Evolutionary conservation across 2,797 vertebrate species (phyloP).

Genomic region (Podarcis lilfordi): DNA sequence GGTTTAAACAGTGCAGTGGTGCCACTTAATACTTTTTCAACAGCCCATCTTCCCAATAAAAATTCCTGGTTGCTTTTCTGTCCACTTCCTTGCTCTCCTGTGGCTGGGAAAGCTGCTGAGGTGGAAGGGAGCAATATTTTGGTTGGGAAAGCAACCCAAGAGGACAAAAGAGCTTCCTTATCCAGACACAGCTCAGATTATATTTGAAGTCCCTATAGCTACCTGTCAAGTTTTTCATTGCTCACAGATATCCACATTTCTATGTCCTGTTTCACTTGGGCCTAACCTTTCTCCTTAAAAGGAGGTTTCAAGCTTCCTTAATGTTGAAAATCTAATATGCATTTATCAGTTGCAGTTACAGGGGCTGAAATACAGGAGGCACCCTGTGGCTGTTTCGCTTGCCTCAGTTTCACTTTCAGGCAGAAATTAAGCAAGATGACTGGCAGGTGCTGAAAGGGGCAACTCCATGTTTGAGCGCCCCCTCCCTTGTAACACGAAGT

Average conservation of each 20-base stretch:
- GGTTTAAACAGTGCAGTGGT: too few relatives aligned
- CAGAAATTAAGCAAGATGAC: too few relatives aligned
- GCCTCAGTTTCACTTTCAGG: not conserved
- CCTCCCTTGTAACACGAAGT: not conserved
- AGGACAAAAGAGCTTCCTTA: too few relatives aligned
- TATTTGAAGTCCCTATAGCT: not conserved
- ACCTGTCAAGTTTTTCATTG: too few relatives aligned
- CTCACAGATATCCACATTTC: too few relatives aligned
- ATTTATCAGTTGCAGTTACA: not conserved
- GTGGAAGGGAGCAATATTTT: not conserved
- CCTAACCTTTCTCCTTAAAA: not conserved
- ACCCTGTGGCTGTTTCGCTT: not conserved
- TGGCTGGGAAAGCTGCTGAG: not conserved
- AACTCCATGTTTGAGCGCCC: not conserved
- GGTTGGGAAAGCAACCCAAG: not conserved
- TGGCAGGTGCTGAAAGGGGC: not conserved
- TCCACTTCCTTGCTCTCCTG: not conserved
- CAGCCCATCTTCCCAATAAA: not conserved
- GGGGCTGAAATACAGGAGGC: not conserved
- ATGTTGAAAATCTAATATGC: not conserved
- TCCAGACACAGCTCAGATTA: not conserved
- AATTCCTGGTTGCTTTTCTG: not conserved
- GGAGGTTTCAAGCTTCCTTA: not conserved
- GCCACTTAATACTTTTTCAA: not conserved
- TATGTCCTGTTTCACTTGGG: not conserved